These are phyloP conservation scores for Mamestra configurata DNA, from an alignment of 1,140 invertebrate genomes.

Conservation along the genomic window DNA sequence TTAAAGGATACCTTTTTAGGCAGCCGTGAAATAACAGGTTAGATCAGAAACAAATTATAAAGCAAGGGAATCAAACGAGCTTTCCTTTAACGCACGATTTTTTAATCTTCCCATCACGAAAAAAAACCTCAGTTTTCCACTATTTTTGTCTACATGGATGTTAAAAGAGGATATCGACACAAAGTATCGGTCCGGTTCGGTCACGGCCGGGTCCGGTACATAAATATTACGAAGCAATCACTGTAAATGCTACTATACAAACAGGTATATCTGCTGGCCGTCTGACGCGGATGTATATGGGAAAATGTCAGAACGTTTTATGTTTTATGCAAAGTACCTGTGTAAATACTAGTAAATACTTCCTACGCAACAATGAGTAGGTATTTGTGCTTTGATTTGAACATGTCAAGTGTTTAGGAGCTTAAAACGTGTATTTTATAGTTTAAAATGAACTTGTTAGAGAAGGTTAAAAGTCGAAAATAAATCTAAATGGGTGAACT, in stretches of 20 bases:
- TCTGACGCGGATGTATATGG: conserved; percentile 55
- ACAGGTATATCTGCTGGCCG: conserved; percentile 70
- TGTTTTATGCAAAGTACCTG: background rate
- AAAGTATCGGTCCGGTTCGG: conserved; percentile 61
- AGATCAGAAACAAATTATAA: too few species aligned
- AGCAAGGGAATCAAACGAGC: too few species aligned
- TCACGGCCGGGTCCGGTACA: conserved; percentile 65
- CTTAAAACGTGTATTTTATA: too few species aligned
- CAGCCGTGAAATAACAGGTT: too few species aligned
- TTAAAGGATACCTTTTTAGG: too few species aligned
- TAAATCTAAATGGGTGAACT: background rate
- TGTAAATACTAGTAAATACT: background rate
- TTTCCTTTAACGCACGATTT: background rate
- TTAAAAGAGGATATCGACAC: conserved; percentile 63
- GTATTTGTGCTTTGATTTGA: too few species aligned
- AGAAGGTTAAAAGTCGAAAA: background rate
- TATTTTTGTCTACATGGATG: conserved; percentile 17
- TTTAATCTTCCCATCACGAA: background rate
- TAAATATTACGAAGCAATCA: conserved; percentile 78
- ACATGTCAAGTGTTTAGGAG: too few species aligned
- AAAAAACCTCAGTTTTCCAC: background rate
- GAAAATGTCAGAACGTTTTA: conserved; percentile 57
- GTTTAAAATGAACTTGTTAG: too few species aligned
- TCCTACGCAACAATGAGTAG: too few species aligned
- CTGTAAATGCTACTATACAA: conserved; percentile 69